Evolutionary conservation across 2,113 vertebrate species (phyloP).

Genomic region (Megaceryle torquata): DNA sequence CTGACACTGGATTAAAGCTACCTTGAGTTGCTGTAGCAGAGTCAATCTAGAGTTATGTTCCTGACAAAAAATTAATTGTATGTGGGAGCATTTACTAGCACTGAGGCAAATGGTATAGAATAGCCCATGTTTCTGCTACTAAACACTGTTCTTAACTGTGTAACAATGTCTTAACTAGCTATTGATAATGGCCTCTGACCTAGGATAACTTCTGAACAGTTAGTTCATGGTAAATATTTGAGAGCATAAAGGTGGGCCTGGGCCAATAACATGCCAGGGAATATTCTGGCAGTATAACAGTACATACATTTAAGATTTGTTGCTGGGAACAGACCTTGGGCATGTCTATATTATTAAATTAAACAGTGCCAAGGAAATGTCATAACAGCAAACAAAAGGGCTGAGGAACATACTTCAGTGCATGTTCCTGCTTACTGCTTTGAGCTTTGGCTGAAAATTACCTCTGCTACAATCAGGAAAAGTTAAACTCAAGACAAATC

Average conservation of each 20-base stretch:
- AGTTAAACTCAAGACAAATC: not conserved
- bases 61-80: not conserved
- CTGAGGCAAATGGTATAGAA: not conserved
- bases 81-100: not conserved
- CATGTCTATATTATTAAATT: not conserved
- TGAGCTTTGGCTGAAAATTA: not conserved
- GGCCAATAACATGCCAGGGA: not conserved
- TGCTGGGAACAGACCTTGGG: not conserved
- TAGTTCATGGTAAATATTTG: not conserved
- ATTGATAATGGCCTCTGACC: not conserved
- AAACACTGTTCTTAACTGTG: not conserved
- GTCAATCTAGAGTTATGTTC: not conserved
- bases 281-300: not conserved
- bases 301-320: not conserved
- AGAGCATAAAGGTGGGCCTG: not conserved
- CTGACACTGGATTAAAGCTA: not conserved
- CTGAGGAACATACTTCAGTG: not conserved
- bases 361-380: not conserved
- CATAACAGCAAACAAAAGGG: not conserved
- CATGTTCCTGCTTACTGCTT: not conserved
- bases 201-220: not conserved
- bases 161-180: not conserved
- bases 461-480: not conserved
- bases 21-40: not conserved
- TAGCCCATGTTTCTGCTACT: not conserved